A percentile compares a stretch with the other conserved stretches of the same genome.
Conservation (phyloP, 2,888 invertebrate genomes). For the Petrolisthes manimaculis region DNA sequence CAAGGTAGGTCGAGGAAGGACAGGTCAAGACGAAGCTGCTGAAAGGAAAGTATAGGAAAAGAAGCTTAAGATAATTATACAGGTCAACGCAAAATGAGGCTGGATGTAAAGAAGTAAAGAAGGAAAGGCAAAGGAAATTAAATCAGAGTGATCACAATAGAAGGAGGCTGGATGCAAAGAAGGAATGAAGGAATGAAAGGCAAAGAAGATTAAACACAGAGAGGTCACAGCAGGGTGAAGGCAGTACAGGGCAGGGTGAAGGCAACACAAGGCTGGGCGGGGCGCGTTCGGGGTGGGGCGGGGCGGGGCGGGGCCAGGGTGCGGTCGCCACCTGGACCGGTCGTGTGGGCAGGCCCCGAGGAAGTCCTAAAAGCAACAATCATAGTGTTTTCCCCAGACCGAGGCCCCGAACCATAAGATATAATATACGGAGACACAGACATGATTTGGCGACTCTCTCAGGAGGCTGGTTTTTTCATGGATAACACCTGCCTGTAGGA, state of each 20-base stretch:
- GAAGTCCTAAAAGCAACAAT: slow-evolving; percentile 15
- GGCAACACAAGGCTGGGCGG: neutral
- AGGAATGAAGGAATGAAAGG: neutral
- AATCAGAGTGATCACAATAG: neutral
- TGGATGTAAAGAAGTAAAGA: neutral
- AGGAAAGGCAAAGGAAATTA: neutral
- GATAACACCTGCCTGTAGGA: neutral
- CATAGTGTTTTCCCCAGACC: slow-evolving; percentile 11
- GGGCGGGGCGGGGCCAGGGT: neutral
- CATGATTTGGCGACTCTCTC: neutral
- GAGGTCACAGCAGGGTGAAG: neutral
- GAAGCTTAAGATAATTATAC: neutral
- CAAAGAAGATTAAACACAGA: neutral
- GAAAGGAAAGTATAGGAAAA: neutral
- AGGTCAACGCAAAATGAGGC: neutral
- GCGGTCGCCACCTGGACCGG: neutral
- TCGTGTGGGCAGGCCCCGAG: neutral
- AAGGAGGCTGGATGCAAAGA: neutral
- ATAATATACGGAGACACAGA: neutral
- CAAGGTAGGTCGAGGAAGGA: neutral
- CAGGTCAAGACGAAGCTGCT: neutral
- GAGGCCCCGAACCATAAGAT: neutral
- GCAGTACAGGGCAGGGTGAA: neutral
- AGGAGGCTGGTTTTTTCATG: neutral
- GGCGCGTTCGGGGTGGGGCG: neutral